Percentiles rank a stretch among this genome's conserved stretches.
Conservation (phyloP, 2,797 vertebrate species). For the Poliocrania exsul region DNA sequence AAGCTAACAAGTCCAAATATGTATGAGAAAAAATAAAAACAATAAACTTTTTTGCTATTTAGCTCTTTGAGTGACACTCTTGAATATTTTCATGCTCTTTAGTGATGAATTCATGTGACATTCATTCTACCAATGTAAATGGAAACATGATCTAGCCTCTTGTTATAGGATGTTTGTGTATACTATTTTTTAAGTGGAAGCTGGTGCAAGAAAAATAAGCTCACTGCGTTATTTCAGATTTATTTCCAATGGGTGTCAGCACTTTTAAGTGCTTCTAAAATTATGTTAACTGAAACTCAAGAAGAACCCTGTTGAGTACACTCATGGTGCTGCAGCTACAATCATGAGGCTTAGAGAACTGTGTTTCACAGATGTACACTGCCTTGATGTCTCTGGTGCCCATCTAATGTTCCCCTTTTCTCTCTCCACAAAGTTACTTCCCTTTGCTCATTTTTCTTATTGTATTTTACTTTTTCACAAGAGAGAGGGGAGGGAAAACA, state of each 20-base stretch:
- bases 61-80: neutral
- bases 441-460: neutral
- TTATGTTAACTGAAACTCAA: slow-evolving; percentile 41
- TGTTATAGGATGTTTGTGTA: neutral
- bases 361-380: neutral
- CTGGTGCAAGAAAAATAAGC: slow-evolving; percentile 24
- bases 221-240: slow-evolving; percentile 10
- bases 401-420: neutral
- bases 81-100: neutral
- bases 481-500: neutral
- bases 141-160: neutral
- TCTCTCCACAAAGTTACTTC: neutral
- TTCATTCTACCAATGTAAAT: neutral
- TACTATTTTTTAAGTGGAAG: slow-evolving; percentile 22
- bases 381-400: neutral
- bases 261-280: slow-evolving; percentile 48
- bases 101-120: neutral
- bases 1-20: neutral
- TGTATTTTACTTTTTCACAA: neutral
- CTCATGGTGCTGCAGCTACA: neutral
- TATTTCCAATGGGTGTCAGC: slow-evolving; percentile 20
- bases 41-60: neutral
- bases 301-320: slow-evolving; percentile 17
- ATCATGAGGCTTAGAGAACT: neutral
- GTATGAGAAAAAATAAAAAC: neutral